Evolutionary conservation across 2,113 vertebrate species (phyloP), one percentile per base, ranked within the genome.

Genomic region (Myiozetetes cayanensis): DNA sequence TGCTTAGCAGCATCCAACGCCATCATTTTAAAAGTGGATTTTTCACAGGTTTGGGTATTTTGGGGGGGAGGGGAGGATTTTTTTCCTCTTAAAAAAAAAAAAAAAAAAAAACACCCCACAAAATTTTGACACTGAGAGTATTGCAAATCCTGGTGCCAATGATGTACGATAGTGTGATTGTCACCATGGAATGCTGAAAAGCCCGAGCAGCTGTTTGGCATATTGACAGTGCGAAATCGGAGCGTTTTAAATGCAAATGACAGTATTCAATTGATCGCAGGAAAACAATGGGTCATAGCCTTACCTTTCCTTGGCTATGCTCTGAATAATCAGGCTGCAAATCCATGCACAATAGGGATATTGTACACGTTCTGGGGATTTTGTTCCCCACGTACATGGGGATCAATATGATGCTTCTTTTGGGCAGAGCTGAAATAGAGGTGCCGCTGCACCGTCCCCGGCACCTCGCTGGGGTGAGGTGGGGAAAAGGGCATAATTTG

Each of bases 171-270:
- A 97, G 97, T 97, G 98, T 97, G 97, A 97, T 97, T 97, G 98
- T 97, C 97, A 97, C 98, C 97, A 98, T 83, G 97, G 97, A 97
- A 98, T 96, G 97, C 96, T 97, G 97, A 97, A 97, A 97, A 98
- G 97, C 92, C 96, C 91, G 97, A 98, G 97, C 98, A 98, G 98
- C 98, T 98, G 98, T 98, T 98, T 98, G 98, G 97, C 98, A 98
- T 97, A 95, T 96, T 90, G 96, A 90, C 97, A 97, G 94, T 97
- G 97, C 70, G 96, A 97, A 96, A 97, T 97, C 96, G 90, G 97
- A 98, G 97, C 93, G 96, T 97, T 97, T 97, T 94, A 97, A 97
- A 97, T 96, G 90, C 96, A 97, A 97, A 98, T 96, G 96, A 97
- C 97, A 97, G 96, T 90, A 97, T 95, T 91, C 97, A 97, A 97